These are phyloP conservation scores for Chlorocebus sabaeus DNA, from an alignment of 2,113 vertebrate genomes.

Conservation along the genomic window DNA sequence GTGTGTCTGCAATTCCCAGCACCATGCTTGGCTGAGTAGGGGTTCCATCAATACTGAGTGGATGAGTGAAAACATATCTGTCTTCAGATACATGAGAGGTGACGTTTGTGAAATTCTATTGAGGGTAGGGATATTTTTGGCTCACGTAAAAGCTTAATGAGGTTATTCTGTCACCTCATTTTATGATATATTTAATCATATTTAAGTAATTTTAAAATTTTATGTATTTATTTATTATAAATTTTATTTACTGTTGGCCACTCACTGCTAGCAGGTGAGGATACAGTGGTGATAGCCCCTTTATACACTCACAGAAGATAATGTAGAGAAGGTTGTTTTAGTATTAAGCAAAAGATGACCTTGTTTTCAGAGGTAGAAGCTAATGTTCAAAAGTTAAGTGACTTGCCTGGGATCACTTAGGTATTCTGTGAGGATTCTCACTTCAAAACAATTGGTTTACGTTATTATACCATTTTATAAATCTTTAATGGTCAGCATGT, in stretches of 20 bases:
- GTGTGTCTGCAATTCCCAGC: too few species aligned
- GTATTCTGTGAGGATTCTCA: not conserved
- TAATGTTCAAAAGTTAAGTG: not conserved
- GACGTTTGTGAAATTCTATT: not conserved
- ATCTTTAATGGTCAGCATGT: not conserved
- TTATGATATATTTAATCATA: not conserved
- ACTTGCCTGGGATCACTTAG: not conserved
- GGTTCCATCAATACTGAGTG: not conserved
- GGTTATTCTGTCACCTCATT: not conserved
- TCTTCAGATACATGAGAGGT: not conserved
- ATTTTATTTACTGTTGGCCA: not conserved
- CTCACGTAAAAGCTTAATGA: not conserved
- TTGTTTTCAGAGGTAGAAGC: not conserved
- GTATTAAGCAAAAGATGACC: not conserved
- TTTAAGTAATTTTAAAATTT: not conserved
- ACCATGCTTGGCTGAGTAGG: too few species aligned
- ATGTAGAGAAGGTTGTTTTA: not conserved
- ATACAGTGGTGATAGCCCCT: not conserved
- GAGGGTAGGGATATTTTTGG: not conserved
- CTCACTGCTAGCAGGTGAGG: not conserved
- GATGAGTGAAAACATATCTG: not conserved
- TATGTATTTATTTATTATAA: not conserved
- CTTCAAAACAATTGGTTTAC: not conserved
- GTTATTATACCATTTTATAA: not conserved
- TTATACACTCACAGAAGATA: not conserved